These are phyloP conservation scores for Scartelaos histophorus DNA, from an alignment of 2,113 vertebrate species.

Conservation along the genomic window DNA sequence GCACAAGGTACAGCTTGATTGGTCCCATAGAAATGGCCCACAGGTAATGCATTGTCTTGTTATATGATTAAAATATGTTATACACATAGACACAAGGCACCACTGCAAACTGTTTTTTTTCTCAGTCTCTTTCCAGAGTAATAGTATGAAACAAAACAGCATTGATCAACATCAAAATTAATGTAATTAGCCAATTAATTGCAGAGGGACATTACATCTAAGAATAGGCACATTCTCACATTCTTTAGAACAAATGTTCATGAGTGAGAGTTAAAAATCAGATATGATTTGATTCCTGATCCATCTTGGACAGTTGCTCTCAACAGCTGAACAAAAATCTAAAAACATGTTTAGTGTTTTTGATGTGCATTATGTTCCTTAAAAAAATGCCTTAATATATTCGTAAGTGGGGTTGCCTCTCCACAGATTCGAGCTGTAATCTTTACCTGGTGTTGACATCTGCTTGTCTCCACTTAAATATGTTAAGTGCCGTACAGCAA, in stretches of 20 bases:
- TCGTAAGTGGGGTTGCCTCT: neutral
- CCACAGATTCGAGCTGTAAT: neutral
- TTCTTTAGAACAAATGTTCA: no score
- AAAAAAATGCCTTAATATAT: neutral
- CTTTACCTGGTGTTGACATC: neutral
- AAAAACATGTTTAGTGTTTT: no score
- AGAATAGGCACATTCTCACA: no score
- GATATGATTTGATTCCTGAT: no score
- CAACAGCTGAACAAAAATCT: no score
- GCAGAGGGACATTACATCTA: no score
- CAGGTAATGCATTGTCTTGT: constrained; percentile 34
- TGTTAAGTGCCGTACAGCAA: neutral
- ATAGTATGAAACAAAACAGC: no score
- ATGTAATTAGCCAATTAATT: no score
- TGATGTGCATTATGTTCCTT: no score
- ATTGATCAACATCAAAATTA: no score
- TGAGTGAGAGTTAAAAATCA: no score
- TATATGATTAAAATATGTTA: neutral
- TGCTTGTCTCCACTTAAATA: neutral
- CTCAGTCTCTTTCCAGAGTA: neutral
- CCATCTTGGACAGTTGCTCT: no score
- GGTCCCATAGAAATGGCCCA: constrained; percentile 35
- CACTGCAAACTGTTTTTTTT: neutral
- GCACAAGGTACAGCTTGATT: constrained; percentile 55
- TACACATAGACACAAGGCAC: neutral